These are phyloP conservation scores for Murina feae DNA, from an alignment of 2,113 vertebrate genomes.

Conservation along the genomic window DNA sequence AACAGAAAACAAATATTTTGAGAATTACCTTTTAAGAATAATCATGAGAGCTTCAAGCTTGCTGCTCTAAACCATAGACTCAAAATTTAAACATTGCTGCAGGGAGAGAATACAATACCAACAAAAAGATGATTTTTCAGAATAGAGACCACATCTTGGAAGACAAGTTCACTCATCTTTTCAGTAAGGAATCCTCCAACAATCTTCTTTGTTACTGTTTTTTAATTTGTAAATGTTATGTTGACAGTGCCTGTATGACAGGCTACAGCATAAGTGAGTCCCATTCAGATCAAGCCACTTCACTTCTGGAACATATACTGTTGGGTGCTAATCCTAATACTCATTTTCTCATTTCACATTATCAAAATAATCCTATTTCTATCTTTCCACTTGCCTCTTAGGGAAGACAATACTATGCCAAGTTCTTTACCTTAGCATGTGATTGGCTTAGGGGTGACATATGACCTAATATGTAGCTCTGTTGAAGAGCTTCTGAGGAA, in stretches of 20 bases:
- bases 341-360: neutral
- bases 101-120: neutral
- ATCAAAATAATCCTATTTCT: neutral
- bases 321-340: neutral
- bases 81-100: neutral
- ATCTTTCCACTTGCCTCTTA: neutral
- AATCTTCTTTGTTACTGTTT: neutral
- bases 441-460: neutral
- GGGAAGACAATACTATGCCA: neutral
- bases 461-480: neutral
- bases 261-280: neutral
- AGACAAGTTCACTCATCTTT: neutral
- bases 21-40: neutral
- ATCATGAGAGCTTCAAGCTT: neutral
- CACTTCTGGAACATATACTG: neutral
- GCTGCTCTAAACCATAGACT: neutral
- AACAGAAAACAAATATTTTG: neutral
- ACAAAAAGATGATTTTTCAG: neutral
- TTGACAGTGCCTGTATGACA: neutral
- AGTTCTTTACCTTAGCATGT: neutral
- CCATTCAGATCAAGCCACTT: neutral
- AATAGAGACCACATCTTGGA: neutral
- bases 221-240: neutral
- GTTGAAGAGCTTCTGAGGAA: neutral
- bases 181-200: neutral